Conservation (phyloP, 2,113 vertebrate species). For the Morone chrysops region DNA sequence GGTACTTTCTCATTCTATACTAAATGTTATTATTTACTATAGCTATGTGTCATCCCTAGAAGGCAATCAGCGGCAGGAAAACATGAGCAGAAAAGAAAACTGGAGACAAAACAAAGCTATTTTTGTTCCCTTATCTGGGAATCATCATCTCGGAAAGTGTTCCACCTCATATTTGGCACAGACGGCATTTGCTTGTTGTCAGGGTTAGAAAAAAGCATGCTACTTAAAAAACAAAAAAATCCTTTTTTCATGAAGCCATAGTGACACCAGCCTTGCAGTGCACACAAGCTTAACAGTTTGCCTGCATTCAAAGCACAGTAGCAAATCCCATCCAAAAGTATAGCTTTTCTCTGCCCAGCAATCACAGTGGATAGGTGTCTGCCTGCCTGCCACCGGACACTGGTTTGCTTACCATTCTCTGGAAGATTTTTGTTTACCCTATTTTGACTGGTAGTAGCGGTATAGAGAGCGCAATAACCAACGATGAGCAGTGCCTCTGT, state of each 20-base stretch:
- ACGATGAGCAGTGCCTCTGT: constrained; percentile 47
- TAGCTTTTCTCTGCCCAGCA: constrained; percentile 31
- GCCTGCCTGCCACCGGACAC: constrained; percentile 23
- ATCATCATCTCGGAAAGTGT: not conserved
- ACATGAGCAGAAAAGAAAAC: not conserved
- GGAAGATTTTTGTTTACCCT: constrained; percentile 64
- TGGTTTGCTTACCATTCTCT: constrained; percentile 22
- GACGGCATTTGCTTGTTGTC: constrained; percentile 15
- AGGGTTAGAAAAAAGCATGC: not conserved
- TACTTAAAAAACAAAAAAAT: constrained; percentile 14
- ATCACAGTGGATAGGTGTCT: constrained; percentile 38
- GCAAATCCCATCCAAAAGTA: constrained; percentile 28
- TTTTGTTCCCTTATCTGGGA: not conserved
- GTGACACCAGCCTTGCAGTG: constrained; percentile 11
- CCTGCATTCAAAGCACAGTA: constrained; percentile 38
- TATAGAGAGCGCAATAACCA: constrained; percentile 36
- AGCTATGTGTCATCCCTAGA: not conserved
- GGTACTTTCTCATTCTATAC: not conserved
- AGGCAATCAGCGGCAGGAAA: not conserved
- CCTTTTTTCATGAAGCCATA: not conserved
- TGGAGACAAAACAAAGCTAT: constrained; percentile 30
- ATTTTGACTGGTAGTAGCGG: constrained; percentile 22
- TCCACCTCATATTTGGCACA: constrained; percentile 12
- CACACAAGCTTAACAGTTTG: constrained; percentile 24
- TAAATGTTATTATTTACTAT: constrained; percentile 24